Conservation (phyloP, 2,113 vertebrate genomes). For the Sphyrna mokarran region DNA sequence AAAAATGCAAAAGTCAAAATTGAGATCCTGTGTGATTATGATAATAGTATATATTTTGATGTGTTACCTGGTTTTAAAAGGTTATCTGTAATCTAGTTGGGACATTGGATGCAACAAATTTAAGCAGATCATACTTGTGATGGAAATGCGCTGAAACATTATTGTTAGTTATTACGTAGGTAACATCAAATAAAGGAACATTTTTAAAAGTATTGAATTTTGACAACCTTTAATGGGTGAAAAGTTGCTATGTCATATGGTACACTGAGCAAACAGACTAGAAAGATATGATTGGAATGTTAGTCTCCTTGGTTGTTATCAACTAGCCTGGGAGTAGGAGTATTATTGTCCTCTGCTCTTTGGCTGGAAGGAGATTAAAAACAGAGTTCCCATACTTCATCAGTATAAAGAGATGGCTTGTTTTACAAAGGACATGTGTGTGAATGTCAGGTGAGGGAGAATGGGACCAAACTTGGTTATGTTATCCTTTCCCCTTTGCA, state of each 20-base stretch:
- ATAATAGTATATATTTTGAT: neutral
- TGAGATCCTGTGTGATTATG: neutral
- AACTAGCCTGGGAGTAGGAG: neutral
- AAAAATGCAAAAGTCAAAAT: neutral
- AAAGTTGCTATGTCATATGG: neutral
- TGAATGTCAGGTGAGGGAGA: neutral
- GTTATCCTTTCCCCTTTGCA: neutral
- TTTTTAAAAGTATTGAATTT: neutral
- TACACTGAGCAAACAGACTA: neutral
- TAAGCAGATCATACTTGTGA: neutral
- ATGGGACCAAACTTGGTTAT: neutral
- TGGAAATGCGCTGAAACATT: neutral
- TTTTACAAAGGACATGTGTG: neutral
- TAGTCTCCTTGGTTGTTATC: neutral
- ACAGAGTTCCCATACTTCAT: neutral
- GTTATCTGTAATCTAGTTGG: neutral
- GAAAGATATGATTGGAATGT: neutral
- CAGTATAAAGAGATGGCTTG: neutral
- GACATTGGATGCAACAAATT: neutral
- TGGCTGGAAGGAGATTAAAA: neutral
- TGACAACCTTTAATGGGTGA: neutral
- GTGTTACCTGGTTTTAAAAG: neutral
- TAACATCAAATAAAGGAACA: neutral
- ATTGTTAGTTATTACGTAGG: neutral
- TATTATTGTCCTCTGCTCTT: neutral